Evolutionary conservation across 1,140 invertebrate species (phyloP).

Genomic region (Augochlora pura): DNA sequence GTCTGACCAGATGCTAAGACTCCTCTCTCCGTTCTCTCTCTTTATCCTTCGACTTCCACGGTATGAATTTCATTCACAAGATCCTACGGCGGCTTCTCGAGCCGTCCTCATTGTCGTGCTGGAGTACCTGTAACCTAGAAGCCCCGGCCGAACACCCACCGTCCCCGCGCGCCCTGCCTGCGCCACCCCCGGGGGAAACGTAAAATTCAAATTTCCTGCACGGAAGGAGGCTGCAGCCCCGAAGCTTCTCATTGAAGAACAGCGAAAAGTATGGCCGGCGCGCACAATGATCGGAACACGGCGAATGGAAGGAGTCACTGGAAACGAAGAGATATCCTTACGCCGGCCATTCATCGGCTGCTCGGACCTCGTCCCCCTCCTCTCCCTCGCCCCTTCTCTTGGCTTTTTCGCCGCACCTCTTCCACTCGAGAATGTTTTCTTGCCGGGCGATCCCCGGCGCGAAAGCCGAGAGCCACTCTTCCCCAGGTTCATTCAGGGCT

Average conservation of each 20-base stretch:
- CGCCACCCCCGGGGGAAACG: constrained; percentile 43
- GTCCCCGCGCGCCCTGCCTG: neutral
- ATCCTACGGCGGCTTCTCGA: constrained; percentile 55
- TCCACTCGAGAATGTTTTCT: constrained; percentile 39
- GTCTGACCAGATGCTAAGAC: constrained; percentile 67
- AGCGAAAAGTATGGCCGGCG: neutral
- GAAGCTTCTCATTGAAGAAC: constrained; percentile 53
- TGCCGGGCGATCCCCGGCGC: neutral
- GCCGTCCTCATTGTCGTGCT: constrained; percentile 67
- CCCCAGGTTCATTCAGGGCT: constrained; percentile 51
- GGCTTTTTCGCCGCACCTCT: no score
- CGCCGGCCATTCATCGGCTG: constrained; percentile 3
- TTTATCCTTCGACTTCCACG: constrained; percentile 44
- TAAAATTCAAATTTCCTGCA: constrained; percentile 74
- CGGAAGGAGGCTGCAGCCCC: constrained; percentile 22
- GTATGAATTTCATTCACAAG: constrained; percentile 75
- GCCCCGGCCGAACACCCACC: constrained; percentile 21
- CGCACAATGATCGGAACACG: constrained; percentile 44
- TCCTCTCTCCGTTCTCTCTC: constrained; percentile 8
- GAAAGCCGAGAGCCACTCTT: constrained; percentile 53
- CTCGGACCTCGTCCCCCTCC: no score
- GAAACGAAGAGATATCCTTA: constrained; percentile 16
- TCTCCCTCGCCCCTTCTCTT: no score
- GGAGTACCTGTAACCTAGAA: constrained; percentile 74
- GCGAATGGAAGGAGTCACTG: neutral